These are phyloP conservation scores for Teleogryllus oceanicus DNA, from an alignment of 2,888 invertebrate species.

Conservation along the genomic window DNA sequence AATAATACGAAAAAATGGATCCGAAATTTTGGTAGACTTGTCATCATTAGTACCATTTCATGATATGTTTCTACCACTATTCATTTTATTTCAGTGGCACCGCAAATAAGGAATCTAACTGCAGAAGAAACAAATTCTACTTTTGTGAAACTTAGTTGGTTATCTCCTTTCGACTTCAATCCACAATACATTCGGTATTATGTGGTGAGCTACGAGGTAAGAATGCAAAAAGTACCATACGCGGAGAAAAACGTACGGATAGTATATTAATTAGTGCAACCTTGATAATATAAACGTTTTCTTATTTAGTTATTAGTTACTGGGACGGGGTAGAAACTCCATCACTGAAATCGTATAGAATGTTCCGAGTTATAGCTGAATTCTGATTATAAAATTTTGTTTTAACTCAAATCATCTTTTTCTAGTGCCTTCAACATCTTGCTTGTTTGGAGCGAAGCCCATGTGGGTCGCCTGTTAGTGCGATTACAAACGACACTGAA, in stretches of 20 bases:
- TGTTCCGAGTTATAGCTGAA: too few species aligned
- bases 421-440: constrained; percentile 34
- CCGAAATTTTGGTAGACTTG: too few species aligned
- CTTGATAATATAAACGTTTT: too few species aligned
- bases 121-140: constrained; percentile 21
- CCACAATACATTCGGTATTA: constrained; percentile 32
- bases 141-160: constrained; percentile 26
- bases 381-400: too few species aligned
- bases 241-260: too few species aligned
- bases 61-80: too few species aligned
- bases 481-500: constrained; percentile 29
- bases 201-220: constrained; percentile 27
- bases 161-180: constrained; percentile 23
- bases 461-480: constrained; percentile 31
- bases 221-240: background rate
- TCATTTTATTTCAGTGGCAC: background rate
- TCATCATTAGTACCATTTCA: too few species aligned
- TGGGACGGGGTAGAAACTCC: too few species aligned
- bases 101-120: background rate
- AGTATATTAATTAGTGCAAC: too few species aligned
- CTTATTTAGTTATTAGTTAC: too few species aligned
- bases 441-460: constrained; percentile 29
- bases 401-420: constrained; percentile 18
- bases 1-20: too few species aligned
- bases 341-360: too few species aligned